Evolutionary conservation across 2,888 invertebrate genomes (phyloP), one percentile per base, ranked within the genome.

Genomic region (Drosophila conformis): DNA sequence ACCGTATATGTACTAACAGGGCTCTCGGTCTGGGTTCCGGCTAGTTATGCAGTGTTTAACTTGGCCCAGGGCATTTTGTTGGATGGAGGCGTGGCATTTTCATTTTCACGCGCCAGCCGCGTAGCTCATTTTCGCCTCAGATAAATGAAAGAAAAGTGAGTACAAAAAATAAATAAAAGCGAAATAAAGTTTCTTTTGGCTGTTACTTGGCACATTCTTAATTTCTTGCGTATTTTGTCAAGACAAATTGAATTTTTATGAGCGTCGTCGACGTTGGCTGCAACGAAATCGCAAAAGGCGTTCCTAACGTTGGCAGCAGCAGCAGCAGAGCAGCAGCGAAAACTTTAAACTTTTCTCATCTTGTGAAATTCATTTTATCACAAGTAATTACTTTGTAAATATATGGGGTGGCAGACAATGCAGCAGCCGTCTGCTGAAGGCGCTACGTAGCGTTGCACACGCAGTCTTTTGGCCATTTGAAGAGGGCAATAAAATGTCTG

Each of bases 381-480:
- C 89, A 89, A 90, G 87, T 91, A 90, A 90, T 91, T 91, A 91
- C 91, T 90, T 90, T 89, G 91, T 89, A 91, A 90, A 90, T 87
- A 90, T 82, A 79, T 86, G 76, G 81, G 73, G 71, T 69, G 66
- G 67, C 64, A 73, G 80, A 84, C 79, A 77, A 60, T 83, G 83
- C 87, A 89, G 80, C 83, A 80, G 81, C 76, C 78, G 73, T 40
- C 68, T 53, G 59, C 59, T 46, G 46, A 15, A 46, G 48, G 53
- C 77, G 62, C 63, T 69, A 77, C 78, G 67, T 64, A 76, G 40
- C 25, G 73, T 70, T 79, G 76, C 76, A 82, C 70, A 78, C 73
- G 73, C 87, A 62, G 86, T 66, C 83, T 68, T 71, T 63, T 77
- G 87, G 71, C 73, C 73, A 68, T 77, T 83, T 81, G 46, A 77